Percentiles rank a stretch among this genome's conserved stretches.
These are phyloP conservation scores for Chloroclystis v-ata DNA, from an alignment of 2,888 invertebrate species.

Conservation along the genomic window DNA sequence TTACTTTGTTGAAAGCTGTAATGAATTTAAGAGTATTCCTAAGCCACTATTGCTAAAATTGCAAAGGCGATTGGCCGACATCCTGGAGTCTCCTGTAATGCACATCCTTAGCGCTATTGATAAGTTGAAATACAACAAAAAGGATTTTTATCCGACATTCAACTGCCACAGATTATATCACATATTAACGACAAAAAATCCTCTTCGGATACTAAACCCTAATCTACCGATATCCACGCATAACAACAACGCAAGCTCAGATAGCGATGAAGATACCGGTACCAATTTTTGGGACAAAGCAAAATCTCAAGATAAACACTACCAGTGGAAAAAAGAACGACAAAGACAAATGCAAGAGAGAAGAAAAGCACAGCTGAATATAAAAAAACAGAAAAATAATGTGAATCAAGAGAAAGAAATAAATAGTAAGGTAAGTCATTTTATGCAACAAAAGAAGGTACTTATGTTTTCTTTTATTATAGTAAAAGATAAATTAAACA, in stretches of 20 bases:
- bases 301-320: constrained; percentile 72
- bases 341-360: constrained; percentile 60
- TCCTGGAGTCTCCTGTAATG: constrained; percentile 84
- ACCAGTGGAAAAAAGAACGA: constrained; percentile 67
- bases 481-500: too few species aligned
- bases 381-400: constrained; percentile 50
- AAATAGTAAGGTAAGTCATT: constrained; percentile 76
- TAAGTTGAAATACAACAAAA: constrained; percentile 80
- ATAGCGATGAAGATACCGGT: constrained; percentile 59
- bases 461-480: too few species aligned
- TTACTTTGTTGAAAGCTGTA: constrained; percentile 85
- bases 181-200: constrained; percentile 77
- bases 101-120: constrained; percentile 83
- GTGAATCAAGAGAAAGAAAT: constrained; percentile 60
- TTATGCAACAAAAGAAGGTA: too few species aligned
- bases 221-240: constrained; percentile 45
- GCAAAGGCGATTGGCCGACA: constrained; percentile 82
- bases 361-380: constrained; percentile 46
- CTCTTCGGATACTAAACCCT: constrained; percentile 69
- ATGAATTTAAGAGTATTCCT: constrained; percentile 85
- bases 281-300: constrained; percentile 68
- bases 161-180: constrained; percentile 79
- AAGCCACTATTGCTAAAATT: constrained; percentile 79
- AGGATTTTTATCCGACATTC: constrained; percentile 81
- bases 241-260: constrained; percentile 49